Percentiles rank a stretch among this genome's conserved stretches.
phyloP scores from a whole-genome alignment of 2,113 vertebrate genomes.

The Andinoacara biseriatus region DNA sequence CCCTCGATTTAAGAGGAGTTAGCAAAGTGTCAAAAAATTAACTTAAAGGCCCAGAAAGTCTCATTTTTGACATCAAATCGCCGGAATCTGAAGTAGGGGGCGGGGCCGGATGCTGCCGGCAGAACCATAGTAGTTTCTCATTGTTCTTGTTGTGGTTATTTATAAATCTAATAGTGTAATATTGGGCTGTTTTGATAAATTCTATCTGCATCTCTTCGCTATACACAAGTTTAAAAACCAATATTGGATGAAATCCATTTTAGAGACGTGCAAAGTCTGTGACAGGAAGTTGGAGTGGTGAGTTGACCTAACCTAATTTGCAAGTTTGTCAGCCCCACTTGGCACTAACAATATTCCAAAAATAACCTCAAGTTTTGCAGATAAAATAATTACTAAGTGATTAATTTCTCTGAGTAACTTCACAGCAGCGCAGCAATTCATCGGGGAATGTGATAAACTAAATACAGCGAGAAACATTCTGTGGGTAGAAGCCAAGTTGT shows the following conservation, averaged over 20 bases:
- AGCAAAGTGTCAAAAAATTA: too few relatives aligned
- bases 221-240: neutral
- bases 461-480: neutral
- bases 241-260: too few relatives aligned
- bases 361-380: neutral
- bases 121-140: neutral
- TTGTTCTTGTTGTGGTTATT: neutral
- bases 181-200: neutral
- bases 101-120: too few relatives aligned
- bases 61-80: too few relatives aligned
- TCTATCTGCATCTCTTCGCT: neutral
- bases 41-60: too few relatives aligned
- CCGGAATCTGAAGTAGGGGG: too few relatives aligned
- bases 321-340: rapidly evolving
- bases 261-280: too few relatives aligned
- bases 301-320: neutral
- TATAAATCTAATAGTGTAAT: neutral
- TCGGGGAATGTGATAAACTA: neutral
- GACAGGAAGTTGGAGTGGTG: too few relatives aligned
- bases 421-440: neutral
- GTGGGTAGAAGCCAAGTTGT: neutral
- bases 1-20: too few relatives aligned
- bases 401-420: neutral
- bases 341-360: neutral
- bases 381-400: neutral